These are phyloP conservation scores for Pterocles orientalis DNA, from an alignment of 2,113 vertebrate genomes.

Conservation along the genomic window DNA sequence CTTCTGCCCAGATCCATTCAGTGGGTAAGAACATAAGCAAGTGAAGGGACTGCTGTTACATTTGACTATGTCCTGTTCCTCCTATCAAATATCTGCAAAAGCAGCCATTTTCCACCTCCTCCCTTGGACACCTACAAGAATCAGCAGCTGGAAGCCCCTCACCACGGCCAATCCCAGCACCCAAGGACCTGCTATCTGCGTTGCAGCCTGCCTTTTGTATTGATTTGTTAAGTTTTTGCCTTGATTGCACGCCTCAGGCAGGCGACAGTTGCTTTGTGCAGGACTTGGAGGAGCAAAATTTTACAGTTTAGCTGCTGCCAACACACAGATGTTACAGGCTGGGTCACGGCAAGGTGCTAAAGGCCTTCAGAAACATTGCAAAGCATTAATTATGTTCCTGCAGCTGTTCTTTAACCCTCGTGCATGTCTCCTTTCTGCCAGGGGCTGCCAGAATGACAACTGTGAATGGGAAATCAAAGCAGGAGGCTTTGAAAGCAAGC, in stretches of 20 bases:
- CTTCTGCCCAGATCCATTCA: neutral
- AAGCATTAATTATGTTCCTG: conserved; percentile 74
- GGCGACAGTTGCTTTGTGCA: conserved; percentile 48
- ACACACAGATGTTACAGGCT: conserved; percentile 75
- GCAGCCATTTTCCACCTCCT: neutral
- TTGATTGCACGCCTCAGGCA: neutral
- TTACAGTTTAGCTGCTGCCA: conserved; percentile 72
- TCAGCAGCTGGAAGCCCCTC: conserved; percentile 29
- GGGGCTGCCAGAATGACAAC: conserved; percentile 51
- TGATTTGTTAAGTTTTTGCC: conserved; percentile 43
- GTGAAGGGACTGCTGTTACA: neutral
- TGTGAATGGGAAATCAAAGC: conserved; percentile 53
- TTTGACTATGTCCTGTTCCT: neutral
- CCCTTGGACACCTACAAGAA: neutral
- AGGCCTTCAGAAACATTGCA: conserved; percentile 70
- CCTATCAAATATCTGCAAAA: neutral
- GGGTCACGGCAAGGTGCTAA: conserved; percentile 73
- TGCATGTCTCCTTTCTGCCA: neutral
- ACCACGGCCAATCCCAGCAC: neutral
- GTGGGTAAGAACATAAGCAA: neutral
- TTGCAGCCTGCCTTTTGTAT: conserved; percentile 2
- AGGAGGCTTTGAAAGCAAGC: conserved; percentile 14
- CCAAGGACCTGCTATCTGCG: conserved; percentile 13
- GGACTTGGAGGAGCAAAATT: conserved; percentile 50
- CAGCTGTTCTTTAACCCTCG: conserved; percentile 75